Percentiles rank a stretch among this genome's conserved stretches.
phyloP scores from a whole-genome alignment of 2,888 invertebrate genomes.

The Tachina fera region DNA sequence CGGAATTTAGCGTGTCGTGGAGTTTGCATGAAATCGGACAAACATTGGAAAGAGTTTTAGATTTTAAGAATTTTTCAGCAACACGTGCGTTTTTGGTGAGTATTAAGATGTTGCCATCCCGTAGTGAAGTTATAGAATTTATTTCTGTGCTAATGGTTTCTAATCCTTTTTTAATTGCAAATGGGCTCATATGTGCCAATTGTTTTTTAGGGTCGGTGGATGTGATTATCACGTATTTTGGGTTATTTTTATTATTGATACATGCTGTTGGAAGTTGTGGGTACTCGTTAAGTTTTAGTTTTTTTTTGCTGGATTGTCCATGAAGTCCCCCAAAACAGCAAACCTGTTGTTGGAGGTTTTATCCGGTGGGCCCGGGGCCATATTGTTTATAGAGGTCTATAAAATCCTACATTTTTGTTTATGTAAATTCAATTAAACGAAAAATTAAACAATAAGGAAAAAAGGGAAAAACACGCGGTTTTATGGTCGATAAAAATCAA shows the following conservation, averaged over 20 bases:
- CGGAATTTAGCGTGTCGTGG: background rate
- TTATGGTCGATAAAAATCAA: too few species aligned
- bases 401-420: too few species aligned
- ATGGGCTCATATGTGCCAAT: background rate
- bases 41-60: slow-evolving; percentile 3
- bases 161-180: slow-evolving; percentile 34
- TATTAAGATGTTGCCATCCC: too few species aligned
- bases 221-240: slow-evolving; percentile 38
- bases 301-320: too few species aligned
- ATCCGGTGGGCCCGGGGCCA: too few species aligned
- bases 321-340: too few species aligned
- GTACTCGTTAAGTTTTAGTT: too few species aligned
- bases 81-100: slow-evolving; percentile 17
- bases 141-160: slow-evolving; percentile 37
- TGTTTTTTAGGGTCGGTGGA: slow-evolving; percentile 13
- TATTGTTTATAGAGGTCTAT: background rate
- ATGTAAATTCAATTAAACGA: too few species aligned
- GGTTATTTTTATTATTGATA: slow-evolving; percentile 10
- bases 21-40: slow-evolving; percentile 19
- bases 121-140: background rate
- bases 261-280: too few species aligned
- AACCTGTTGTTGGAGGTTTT: too few species aligned
- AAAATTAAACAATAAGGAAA: too few species aligned
- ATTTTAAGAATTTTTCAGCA: slow-evolving; percentile 68
- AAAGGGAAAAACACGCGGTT: too few species aligned